Percentiles rank a stretch among this genome's conserved stretches.
phyloP scores from a whole-genome alignment of 1,140 invertebrate species.

The Drosophila novamexicana region DNA sequence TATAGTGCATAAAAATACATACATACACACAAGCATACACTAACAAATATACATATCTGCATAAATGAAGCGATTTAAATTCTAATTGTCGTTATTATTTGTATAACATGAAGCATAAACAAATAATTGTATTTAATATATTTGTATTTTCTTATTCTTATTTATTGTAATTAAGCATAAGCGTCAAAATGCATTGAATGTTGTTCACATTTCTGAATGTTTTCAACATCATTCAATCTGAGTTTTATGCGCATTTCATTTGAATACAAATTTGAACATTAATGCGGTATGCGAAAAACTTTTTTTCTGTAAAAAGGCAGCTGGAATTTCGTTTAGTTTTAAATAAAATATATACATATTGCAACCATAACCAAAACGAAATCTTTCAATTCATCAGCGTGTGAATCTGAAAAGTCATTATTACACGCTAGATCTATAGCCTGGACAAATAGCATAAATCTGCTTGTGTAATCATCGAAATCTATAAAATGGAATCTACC shows the following conservation, averaged over 20 bases:
- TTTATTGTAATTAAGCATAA: constrained; percentile 76
- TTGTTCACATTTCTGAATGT: constrained; percentile 10
- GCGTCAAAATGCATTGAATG: constrained; percentile 46
- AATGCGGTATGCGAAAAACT: constrained; percentile 57
- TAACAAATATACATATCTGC: constrained; percentile 47
- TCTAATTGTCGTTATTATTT: constrained; percentile 69
- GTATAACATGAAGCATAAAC: constrained; percentile 34
- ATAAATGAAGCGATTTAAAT: constrained; percentile 58
- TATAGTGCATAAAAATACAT: constrained; percentile 44
- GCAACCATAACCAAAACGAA: constrained; percentile 11
- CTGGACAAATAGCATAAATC: no score
- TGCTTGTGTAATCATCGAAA: no score
- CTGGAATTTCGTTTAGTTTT: constrained; percentile 74
- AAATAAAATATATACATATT: constrained; percentile 68
- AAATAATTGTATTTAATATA: constrained; percentile 40
- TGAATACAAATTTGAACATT: constrained; percentile 48
- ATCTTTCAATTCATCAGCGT: background rate
- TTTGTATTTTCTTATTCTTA: constrained; percentile 56
- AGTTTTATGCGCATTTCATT: constrained; percentile 21
- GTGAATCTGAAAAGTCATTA: no score
- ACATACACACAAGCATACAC: constrained; percentile 30
- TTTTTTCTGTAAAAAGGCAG: constrained; percentile 70
- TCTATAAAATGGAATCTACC: no score
- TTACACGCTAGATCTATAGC: no score
- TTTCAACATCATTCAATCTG: constrained; percentile 10